Percentiles rank a stretch among this genome's conserved stretches.
These are phyloP conservation scores for Leucoptera coffeella DNA, from an alignment of 2,888 invertebrate species.

Conservation along the genomic window DNA sequence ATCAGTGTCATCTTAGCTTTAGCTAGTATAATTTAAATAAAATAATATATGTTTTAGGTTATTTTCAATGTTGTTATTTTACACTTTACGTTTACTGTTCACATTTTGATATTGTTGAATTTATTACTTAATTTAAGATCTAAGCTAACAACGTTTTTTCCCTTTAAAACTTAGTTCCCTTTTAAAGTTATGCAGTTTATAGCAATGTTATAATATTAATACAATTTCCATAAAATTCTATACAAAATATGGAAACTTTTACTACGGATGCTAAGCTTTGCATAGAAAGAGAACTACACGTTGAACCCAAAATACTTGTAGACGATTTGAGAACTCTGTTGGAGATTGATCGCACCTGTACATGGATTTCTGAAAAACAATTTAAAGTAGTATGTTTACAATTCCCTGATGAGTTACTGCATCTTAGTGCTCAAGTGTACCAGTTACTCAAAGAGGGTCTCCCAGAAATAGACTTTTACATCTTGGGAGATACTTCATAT, in stretches of 20 bases:
- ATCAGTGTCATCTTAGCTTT: too few species aligned
- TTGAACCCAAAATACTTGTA: slow-evolving; percentile 17
- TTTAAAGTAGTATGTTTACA: slow-evolving; percentile 80
- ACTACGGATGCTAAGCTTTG: slow-evolving; percentile 46
- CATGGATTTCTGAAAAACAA: slow-evolving; percentile 65
- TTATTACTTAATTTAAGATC: too few species aligned
- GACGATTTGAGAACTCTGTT: slow-evolving; percentile 45
- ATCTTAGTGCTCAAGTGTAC: slow-evolving; percentile 62
- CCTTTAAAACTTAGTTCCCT: too few species aligned
- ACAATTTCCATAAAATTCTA: slow-evolving; percentile 4
- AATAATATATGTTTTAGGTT: too few species aligned
- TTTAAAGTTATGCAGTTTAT: too few species aligned
- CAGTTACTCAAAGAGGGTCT: slow-evolving; percentile 38
- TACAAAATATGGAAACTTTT: slow-evolving; percentile 31
- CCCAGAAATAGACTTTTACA: slow-evolving; percentile 60
- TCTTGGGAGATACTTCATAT: slow-evolving; percentile 87
- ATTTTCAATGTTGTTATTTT: too few species aligned
- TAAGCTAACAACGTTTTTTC: too few species aligned
- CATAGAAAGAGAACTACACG: slow-evolving; percentile 35
- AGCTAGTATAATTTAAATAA: too few species aligned
- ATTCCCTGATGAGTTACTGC: slow-evolving; percentile 79
- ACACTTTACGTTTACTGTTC: too few species aligned
- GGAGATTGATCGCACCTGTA: slow-evolving; percentile 53
- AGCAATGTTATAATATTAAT: not conserved
- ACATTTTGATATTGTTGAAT: too few species aligned